Conservation (phyloP, 1,140 invertebrate genomes). For the Drosophila burlai region DNA sequence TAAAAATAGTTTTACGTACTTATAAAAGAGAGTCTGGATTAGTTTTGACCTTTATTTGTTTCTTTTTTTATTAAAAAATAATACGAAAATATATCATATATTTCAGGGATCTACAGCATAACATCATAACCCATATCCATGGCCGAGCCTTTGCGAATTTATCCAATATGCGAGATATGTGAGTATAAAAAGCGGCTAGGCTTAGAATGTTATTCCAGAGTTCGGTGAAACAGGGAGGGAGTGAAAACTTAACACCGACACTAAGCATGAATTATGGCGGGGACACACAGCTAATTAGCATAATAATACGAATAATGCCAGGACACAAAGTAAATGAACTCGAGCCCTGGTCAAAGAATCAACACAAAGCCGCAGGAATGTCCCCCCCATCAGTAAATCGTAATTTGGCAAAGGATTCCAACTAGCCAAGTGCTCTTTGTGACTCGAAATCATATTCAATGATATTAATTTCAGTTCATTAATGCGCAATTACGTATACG, state of each 20-base stretch:
- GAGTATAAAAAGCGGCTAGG: slow-evolving; percentile 60
- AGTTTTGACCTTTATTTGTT: background rate
- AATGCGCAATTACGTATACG: slow-evolving; percentile 55
- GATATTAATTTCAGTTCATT: slow-evolving; percentile 62
- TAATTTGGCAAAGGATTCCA: slow-evolving; percentile 43
- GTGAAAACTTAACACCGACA: slow-evolving; percentile 30
- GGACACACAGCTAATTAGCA: slow-evolving; percentile 57
- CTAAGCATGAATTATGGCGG: slow-evolving; percentile 58
- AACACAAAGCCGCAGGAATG: slow-evolving; percentile 33
- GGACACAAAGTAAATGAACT: slow-evolving; percentile 51
- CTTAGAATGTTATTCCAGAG: background rate
- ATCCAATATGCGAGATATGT: slow-evolving; percentile 76
- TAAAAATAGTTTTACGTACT: too few relatives aligned
- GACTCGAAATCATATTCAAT: slow-evolving; percentile 50
- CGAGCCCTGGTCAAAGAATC: slow-evolving; percentile 22
- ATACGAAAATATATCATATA: background rate
- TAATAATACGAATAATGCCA: slow-evolving; percentile 54
- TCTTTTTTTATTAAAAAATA: background rate
- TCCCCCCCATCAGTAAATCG: slow-evolving; percentile 21
- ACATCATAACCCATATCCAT: slow-evolving; percentile 81
- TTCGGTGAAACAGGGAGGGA: background rate
- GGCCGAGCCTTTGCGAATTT: slow-evolving; percentile 75
- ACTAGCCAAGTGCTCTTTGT: slow-evolving; percentile 34
- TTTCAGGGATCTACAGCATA: slow-evolving; percentile 79
- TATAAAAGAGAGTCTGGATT: too few relatives aligned